Evolutionary conservation across 2,113 vertebrate genomes (phyloP).

Genomic region (Syngnathus floridae): DNA sequence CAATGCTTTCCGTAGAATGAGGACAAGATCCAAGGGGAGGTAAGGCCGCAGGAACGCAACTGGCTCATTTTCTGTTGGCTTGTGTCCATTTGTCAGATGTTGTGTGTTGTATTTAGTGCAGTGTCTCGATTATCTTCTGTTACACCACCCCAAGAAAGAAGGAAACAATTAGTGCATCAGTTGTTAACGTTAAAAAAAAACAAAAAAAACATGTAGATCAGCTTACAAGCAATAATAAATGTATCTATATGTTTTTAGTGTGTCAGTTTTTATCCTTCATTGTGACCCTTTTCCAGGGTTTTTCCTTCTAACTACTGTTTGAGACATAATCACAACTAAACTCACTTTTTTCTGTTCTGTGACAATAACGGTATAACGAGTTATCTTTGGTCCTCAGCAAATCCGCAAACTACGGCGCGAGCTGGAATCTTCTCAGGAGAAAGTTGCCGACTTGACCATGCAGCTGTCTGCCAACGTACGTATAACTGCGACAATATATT

Average conservation of each 20-base stretch:
- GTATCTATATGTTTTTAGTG: too few relatives aligned
- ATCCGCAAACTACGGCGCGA: slow-evolving; percentile 90
- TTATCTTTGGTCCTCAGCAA: slow-evolving; percentile 73
- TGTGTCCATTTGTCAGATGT: slow-evolving; percentile 26
- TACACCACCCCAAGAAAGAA: too few relatives aligned
- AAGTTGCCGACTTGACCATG: slow-evolving; percentile 87
- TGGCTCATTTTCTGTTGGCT: slow-evolving; percentile 17
- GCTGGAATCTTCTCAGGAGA: slow-evolving; percentile 93
- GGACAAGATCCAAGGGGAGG: slow-evolving; percentile 98
- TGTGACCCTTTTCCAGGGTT: neutral
- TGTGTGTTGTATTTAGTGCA: slow-evolving; percentile 17
- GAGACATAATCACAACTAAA: neutral
- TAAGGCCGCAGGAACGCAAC: slow-evolving; percentile 60
- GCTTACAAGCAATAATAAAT: too few relatives aligned
- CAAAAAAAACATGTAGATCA: too few relatives aligned
- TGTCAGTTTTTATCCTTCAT: neutral
- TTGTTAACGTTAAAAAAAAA: too few relatives aligned
- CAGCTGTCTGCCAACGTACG: slow-evolving; percentile 94
- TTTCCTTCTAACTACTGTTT: neutral
- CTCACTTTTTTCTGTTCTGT: neutral
- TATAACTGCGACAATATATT: slow-evolving; percentile 14
- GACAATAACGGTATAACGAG: neutral
- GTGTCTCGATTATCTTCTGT: too few relatives aligned
- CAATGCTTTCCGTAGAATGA: slow-evolving; percentile 81
- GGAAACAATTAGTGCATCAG: too few relatives aligned